A percentile compares a stretch with the other conserved stretches of the same genome.
Conservation (phyloP, 2,113 vertebrate genomes). For the Myotis yumanensis region DNA sequence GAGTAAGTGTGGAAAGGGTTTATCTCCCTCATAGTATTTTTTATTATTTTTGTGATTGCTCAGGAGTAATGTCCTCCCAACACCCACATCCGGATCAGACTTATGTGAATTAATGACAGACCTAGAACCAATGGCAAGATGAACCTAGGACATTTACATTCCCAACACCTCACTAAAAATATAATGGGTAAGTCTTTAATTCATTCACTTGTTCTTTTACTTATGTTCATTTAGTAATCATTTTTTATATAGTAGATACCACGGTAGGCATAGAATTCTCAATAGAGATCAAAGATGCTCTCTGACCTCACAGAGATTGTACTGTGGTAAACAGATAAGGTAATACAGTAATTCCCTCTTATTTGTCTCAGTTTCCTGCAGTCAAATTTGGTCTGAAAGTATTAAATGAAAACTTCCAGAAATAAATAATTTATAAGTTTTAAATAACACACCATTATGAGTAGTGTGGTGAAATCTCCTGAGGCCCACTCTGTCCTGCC, state of each 20-base stretch:
- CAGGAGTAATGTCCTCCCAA: rapidly evolving
- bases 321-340: neutral
- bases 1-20: neutral
- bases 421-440: neutral
- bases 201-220: neutral
- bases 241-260: neutral
- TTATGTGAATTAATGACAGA: neutral
- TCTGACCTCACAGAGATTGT: neutral
- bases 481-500: too few species aligned
- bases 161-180: neutral
- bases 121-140: neutral
- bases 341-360: neutral
- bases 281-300: neutral
- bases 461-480: neutral
- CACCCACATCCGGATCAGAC: neutral
- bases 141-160: neutral
- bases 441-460: neutral
- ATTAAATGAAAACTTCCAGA: neutral
- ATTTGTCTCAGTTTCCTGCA: neutral
- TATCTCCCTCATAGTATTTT: neutral
- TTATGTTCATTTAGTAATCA: neutral
- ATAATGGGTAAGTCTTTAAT: neutral
- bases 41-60: neutral
- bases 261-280: neutral
- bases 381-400: neutral